A percentile compares a stretch with the other conserved stretches of the same genome.
These are phyloP conservation scores for Amblyjoppa proteus DNA, from an alignment of 2,888 invertebrate genomes.

Conservation along the genomic window DNA sequence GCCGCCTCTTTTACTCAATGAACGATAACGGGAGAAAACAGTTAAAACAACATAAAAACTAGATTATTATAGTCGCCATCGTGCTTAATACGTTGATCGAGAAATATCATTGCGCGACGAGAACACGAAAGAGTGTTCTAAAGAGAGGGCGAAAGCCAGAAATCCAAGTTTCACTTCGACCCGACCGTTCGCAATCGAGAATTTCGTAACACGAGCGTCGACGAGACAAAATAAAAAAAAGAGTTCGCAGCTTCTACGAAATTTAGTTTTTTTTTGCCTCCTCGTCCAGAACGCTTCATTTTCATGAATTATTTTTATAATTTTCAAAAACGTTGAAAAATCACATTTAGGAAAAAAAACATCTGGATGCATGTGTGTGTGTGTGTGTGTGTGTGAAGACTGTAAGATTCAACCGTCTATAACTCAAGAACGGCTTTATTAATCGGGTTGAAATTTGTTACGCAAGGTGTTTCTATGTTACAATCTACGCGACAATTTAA, in stretches of 20 bases:
- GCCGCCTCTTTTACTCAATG: slow-evolving; percentile 71
- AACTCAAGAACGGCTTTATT: too few species aligned
- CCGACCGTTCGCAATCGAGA: slow-evolving; percentile 1
- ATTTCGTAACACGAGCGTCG: slow-evolving; percentile 5
- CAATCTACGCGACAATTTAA: too few species aligned
- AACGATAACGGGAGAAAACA: slow-evolving; percentile 59
- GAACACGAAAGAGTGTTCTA: slow-evolving; percentile 15
- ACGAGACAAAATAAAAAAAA: not conserved
- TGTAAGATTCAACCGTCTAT: too few species aligned
- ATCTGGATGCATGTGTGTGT: too few species aligned
- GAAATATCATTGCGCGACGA: slow-evolving; percentile 37
- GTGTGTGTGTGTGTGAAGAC: too few species aligned
- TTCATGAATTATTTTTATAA: not conserved
- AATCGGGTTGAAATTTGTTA: too few species aligned
- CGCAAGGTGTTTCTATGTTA: too few species aligned
- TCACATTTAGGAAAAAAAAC: too few species aligned
- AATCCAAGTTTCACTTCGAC: slow-evolving; percentile 6
- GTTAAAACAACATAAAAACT: slow-evolving; percentile 28
- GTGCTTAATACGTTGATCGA: slow-evolving; percentile 6
- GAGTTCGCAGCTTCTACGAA: not conserved
- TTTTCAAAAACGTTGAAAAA: too few species aligned
- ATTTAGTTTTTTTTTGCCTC: not conserved
- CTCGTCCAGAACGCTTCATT: not conserved
- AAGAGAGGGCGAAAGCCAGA: not conserved
- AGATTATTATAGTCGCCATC: slow-evolving; percentile 68